These are phyloP conservation scores for Trichacis sp. DNA, from an alignment of 2,888 invertebrate genomes.

Conservation along the genomic window DNA sequence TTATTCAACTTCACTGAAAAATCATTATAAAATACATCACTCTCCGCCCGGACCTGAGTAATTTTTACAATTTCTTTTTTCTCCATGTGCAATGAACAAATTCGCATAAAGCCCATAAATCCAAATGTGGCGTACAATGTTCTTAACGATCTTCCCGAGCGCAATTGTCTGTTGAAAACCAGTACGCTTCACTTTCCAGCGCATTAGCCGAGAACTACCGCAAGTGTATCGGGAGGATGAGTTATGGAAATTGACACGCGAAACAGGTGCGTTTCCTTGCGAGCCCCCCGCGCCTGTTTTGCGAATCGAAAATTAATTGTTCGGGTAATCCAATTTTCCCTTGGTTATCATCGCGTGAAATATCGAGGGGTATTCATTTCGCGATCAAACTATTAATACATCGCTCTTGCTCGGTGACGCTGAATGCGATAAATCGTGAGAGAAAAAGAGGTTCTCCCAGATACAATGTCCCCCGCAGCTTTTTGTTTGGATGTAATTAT, in stretches of 20 bases:
- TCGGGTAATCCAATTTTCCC: constrained; percentile 24
- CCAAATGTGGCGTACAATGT: constrained; percentile 4
- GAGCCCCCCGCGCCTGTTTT: constrained; percentile 6
- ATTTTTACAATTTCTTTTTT: too few species aligned
- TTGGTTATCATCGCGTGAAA: constrained; percentile 15
- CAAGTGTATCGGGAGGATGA: constrained; percentile 25
- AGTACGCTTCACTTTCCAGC: constrained; percentile 24
- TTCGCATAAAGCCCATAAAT: constrained; percentile 1
- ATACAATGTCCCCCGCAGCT: not conserved
- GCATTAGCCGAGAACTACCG: constrained; percentile 14
- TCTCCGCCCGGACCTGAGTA: too few species aligned
- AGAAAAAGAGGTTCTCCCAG: too few species aligned
- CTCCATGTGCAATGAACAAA: not conserved
- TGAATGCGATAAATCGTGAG: not conserved
- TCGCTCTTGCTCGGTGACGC: not conserved
- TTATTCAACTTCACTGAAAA: too few species aligned
- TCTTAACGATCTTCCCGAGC: constrained; percentile 7
- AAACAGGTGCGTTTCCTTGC: constrained; percentile 16
- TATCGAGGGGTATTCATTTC: not conserved
- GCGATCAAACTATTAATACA: not conserved
- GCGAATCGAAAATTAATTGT: constrained; percentile 16
- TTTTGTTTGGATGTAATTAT: not conserved
- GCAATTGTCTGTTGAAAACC: constrained; percentile 12
- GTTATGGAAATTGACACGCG: constrained; percentile 44
- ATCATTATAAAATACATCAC: too few species aligned